These are phyloP conservation scores for Siniperca chuatsi DNA, from an alignment of 2,113 vertebrate genomes.

Conservation along the genomic window DNA sequence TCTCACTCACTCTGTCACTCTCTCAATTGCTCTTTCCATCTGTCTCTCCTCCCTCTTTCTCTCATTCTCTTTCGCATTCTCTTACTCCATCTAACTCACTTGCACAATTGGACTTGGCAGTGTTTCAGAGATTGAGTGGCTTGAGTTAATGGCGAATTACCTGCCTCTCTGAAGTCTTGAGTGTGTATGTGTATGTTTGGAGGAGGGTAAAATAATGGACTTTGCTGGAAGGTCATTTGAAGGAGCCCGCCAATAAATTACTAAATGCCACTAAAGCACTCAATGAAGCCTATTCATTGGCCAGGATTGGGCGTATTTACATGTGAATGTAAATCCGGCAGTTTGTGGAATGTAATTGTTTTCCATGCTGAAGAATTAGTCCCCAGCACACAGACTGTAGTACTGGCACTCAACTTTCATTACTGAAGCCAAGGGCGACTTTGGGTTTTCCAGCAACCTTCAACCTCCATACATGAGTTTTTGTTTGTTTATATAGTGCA, in stretches of 20 bases:
- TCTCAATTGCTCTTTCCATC: constrained; percentile 52
- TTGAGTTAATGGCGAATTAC: constrained; percentile 74
- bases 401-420: neutral
- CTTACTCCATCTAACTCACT: constrained; percentile 42
- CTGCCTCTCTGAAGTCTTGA: constrained; percentile 54
- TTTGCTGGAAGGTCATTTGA: constrained; percentile 74
- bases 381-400: constrained; percentile 4
- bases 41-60: constrained; percentile 35
- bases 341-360: constrained; percentile 56
- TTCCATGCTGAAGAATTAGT: constrained; percentile 27
- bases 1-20: constrained; percentile 31
- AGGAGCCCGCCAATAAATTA: constrained; percentile 70
- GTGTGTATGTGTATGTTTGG: constrained; percentile 43
- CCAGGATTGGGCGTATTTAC: constrained; percentile 45
- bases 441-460: constrained; percentile 8
- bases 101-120: constrained; percentile 71
- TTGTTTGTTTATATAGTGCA: neutral
- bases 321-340: constrained; percentile 55
- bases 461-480: neutral
- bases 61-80: constrained; percentile 35
- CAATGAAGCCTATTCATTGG: constrained; percentile 51
- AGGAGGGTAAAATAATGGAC: constrained; percentile 56
- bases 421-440: neutral
- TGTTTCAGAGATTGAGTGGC: constrained; percentile 71
- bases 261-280: constrained; percentile 60